These are phyloP conservation scores for Cephalopterus ornatus DNA, from an alignment of 2,113 vertebrate species.

Conservation along the genomic window DNA sequence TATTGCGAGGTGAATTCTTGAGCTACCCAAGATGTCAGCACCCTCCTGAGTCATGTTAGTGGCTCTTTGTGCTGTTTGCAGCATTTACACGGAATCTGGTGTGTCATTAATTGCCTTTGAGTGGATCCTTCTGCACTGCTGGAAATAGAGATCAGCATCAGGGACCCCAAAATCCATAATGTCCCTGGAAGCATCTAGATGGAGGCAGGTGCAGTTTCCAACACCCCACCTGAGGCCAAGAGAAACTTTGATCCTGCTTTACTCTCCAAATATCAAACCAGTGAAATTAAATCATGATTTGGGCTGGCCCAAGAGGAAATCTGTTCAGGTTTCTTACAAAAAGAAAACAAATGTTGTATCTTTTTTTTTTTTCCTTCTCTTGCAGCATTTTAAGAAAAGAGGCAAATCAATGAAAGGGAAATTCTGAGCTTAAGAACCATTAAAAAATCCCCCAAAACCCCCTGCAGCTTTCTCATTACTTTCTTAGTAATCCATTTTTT, in stretches of 20 bases:
- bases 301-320: background rate
- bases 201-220: background rate
- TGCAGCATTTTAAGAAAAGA: background rate
- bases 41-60: background rate
- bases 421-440: background rate
- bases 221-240: no score
- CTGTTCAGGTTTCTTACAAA: background rate
- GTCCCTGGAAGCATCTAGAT: background rate
- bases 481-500: background rate
- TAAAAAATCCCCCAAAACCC: background rate
- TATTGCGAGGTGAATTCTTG: background rate
- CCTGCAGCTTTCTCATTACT: background rate
- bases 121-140: background rate
- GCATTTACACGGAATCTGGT: background rate
- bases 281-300: background rate
- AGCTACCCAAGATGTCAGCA: background rate
- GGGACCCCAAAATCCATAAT: fast-evolving
- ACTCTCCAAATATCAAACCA: background rate
- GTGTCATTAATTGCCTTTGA: background rate
- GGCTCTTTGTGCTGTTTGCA: background rate
- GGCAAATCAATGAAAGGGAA: background rate
- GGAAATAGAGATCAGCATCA: fast-evolving
- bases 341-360: background rate
- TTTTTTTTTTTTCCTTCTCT: background rate
- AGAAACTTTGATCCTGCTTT: background rate